Base-by-base conservation (phyloP, 2,888 invertebrate genomes). In the Drosophila ezoana region DNA sequence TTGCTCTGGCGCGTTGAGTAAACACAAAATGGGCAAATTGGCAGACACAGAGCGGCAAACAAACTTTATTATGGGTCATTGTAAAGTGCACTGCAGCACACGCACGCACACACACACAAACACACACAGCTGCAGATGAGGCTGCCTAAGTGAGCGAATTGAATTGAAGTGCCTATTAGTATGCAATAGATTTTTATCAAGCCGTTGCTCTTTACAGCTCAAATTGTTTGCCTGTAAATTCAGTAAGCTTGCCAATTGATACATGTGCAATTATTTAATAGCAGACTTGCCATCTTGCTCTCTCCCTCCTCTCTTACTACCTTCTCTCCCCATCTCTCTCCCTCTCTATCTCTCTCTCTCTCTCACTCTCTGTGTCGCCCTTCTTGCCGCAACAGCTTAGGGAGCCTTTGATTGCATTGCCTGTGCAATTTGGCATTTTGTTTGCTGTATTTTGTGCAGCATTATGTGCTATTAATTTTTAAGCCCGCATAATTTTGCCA, bases 11-110 rank as follows among this genome's bases (percentile, higher is more conserved):
- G 79, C 68, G 79, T 79, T 81, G 68, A 68, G 76, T 71, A 79
- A 80, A 82, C 76, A 76, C 68, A 74, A 76, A 82, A 81, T 73
- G 67, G 64, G 54, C 74, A 83, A 81, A 83, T 82, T 83, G 81
- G 73, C 82, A 83, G 81, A 74, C 77, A 77, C 71, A 79, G 77
- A 82, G 74, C 72, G 75, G 66, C 79, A 79, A 81, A 77, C 78
- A 85, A 81, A 84, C 80, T 85, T 81, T 84, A 81, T 85, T 84
- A 80, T 75, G 82, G 78, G 79, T 81, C 82, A 83, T 81, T 80
- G 83, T 80, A 80, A 79, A 79, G 79, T 79, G 79, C 80, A 76
- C 13, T 56, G 71, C 37, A 61, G 56, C 48, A 53, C 33, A 57
- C 52, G 49, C 43, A 62, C 60, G 69, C 40, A 32, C 53, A 52